A percentile compares a stretch with the other conserved stretches of the same genome.
Conservation (phyloP, 2,888 invertebrate species). For the Erebia epiphron region DNA sequence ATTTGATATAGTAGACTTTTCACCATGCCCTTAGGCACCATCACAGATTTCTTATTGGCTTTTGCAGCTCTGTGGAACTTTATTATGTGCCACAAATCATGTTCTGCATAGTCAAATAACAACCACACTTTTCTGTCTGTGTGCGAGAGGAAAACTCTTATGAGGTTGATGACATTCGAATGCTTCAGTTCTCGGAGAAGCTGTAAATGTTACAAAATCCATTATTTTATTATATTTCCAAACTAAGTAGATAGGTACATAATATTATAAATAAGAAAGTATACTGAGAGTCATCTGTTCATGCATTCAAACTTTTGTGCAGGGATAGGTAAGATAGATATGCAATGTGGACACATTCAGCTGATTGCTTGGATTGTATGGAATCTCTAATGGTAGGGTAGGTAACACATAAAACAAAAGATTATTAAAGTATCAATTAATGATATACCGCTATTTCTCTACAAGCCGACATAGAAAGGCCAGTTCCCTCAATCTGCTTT, state of each 20-base stretch:
- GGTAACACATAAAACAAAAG: too few relatives aligned
- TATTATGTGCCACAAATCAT: constrained; percentile 99
- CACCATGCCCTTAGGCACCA: constrained; percentile 98
- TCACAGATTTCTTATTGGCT: constrained; percentile 97
- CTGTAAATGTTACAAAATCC: constrained; percentile 76
- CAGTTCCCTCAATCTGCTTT: constrained; percentile 99
- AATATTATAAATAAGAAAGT: not conserved
- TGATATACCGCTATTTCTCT: constrained; percentile 96
- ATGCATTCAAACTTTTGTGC: too few relatives aligned
- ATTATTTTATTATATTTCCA: not conserved
- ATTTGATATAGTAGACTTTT: constrained; percentile 99
- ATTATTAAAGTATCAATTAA: not conserved
- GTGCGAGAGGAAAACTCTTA: constrained; percentile 97
- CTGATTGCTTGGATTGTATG: too few relatives aligned
- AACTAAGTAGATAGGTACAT: too few relatives aligned
- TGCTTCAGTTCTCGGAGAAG: constrained; percentile 97
- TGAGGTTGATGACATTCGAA: constrained; percentile 97
- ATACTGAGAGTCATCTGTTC: too few relatives aligned
- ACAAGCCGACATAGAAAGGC: constrained; percentile 99
- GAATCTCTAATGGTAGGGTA: too few relatives aligned
- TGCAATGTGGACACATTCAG: too few relatives aligned
- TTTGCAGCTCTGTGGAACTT: constrained; percentile 99
- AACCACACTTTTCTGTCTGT: constrained; percentile 98
- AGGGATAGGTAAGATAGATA: too few relatives aligned
- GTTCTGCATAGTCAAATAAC: constrained; percentile 99